Base-by-base conservation (phyloP, 2,797 vertebrate species). In the Meriones psammophilus region DNA sequence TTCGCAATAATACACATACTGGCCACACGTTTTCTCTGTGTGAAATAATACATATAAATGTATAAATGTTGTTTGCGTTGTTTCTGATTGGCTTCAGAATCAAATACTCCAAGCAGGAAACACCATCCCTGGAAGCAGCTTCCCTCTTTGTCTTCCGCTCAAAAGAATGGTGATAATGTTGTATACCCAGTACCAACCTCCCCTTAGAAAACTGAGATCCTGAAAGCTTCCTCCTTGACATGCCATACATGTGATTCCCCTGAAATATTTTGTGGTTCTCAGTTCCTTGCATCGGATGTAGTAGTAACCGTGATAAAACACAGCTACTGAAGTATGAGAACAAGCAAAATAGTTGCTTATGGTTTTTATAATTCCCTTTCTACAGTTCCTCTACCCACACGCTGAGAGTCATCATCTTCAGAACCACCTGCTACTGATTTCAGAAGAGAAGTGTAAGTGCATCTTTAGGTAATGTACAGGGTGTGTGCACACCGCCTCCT, bases 371-470 rank as follows among this genome's bases (percentile, higher is more conserved):
- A 96, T 97, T 98, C 96, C 95, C 85, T 98, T 90, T 89, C 50
- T 97, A 3, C 89, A 99, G 99, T 99, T 99, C 98, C 99, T 99
- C 93, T 98, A 99, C 98, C 98, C 99, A 88, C 97, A 98, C 87
- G 94, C 97, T 96, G 98, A 98, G 96, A 98, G 94, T 97, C 98
- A 66, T 97, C 98, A 64, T 87, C 98, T 98, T 81, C 97, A 99
- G 97, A 99, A 98, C 98, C 99, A 97, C 97, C 98, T 99, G 94
- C 98, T 99, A 98, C 97, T 99, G 95, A 97, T 99, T 96, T 99
- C 99, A 74, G 99, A 99, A 97, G 99, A 99, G 89, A 99, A 99
- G 98, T 99, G 99, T 99, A 98, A 99, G 99, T 98, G 6, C 92
- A n/a, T 94, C 39, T 92, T 77, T n/a, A 73, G 4, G 33, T 46